A percentile compares a stretch with the other conserved stretches of the same genome.
Conservation (phyloP, 2,113 vertebrate genomes). For the Dascyllus trimaculatus region DNA sequence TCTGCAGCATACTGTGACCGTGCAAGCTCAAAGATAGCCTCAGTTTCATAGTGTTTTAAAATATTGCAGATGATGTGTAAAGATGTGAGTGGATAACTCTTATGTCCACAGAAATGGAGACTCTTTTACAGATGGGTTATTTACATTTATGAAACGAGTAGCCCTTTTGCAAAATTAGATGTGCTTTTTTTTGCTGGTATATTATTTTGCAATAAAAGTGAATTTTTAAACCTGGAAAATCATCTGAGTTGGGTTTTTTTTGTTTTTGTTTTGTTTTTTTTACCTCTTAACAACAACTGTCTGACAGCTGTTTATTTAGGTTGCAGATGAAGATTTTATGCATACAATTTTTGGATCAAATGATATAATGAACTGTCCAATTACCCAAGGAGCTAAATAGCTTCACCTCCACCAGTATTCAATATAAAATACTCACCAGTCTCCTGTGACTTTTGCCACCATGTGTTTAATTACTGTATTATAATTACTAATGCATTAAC, state of each 20-base stretch:
- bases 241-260: background rate
- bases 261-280: conserved; percentile 9
- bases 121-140: conserved; percentile 68
- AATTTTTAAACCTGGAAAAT: conserved; percentile 51
- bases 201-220: conserved; percentile 78
- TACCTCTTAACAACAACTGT: background rate
- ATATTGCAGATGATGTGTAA: conserved; percentile 46
- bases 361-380: background rate
- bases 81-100: conserved; percentile 69
- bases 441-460: too few species aligned
- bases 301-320: background rate
- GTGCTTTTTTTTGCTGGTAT: conserved; percentile 61
- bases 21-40: conserved; percentile 58
- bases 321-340: too few species aligned
- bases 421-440: too few species aligned
- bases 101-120: conserved; percentile 52
- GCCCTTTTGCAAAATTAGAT: conserved; percentile 66
- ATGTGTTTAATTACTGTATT: too few species aligned
- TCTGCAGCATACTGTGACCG: conserved; percentile 49
- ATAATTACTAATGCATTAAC: too few species aligned
- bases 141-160: conserved; percentile 74
- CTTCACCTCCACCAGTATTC: too few species aligned
- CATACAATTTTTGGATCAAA: too few species aligned
- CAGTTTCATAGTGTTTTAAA: conserved; percentile 62
- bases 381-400: background rate